These are phyloP conservation scores for Megalurothrips usitatus DNA, from an alignment of 2,888 invertebrate species.

Conservation along the genomic window DNA sequence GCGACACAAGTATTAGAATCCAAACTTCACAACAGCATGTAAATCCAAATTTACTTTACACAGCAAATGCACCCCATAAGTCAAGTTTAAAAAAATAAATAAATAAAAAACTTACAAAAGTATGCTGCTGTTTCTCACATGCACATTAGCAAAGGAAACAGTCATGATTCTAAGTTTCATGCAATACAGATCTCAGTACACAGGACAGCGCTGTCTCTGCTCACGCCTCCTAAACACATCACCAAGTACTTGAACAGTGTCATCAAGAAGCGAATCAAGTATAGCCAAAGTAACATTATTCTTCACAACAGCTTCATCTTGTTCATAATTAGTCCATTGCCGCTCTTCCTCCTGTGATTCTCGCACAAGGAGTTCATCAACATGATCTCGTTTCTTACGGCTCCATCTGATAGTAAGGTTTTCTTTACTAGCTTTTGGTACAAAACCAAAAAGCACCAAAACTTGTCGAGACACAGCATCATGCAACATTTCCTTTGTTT, in stretches of 20 bases:
- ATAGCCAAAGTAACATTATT: constrained; percentile 57
- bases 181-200: not conserved
- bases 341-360: constrained; percentile 68
- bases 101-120: not conserved
- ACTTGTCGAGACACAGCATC: constrained; percentile 52
- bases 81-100: not conserved
- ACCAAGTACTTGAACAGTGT: constrained; percentile 45
- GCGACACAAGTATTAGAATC: not conserved
- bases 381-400: constrained; percentile 61
- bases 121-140: not conserved
- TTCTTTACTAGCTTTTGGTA: constrained; percentile 52
- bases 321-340: constrained; percentile 68
- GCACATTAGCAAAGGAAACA: not conserved
- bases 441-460: constrained; percentile 52
- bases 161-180: not conserved
- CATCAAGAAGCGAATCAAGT: constrained; percentile 52
- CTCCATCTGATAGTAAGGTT: constrained; percentile 58
- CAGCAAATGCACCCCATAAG: not conserved
- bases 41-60: too few relatives aligned
- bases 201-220: not conserved
- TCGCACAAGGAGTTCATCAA: constrained; percentile 65
- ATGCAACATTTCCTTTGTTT: constrained; percentile 50
- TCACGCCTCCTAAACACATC: constrained; percentile 7
- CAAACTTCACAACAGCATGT: not conserved
- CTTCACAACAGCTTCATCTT: constrained; percentile 65